A percentile compares a stretch with the other conserved stretches of the same genome.
Conservation (phyloP, 2,113 vertebrate genomes). For the Azemiops feae region DNA sequence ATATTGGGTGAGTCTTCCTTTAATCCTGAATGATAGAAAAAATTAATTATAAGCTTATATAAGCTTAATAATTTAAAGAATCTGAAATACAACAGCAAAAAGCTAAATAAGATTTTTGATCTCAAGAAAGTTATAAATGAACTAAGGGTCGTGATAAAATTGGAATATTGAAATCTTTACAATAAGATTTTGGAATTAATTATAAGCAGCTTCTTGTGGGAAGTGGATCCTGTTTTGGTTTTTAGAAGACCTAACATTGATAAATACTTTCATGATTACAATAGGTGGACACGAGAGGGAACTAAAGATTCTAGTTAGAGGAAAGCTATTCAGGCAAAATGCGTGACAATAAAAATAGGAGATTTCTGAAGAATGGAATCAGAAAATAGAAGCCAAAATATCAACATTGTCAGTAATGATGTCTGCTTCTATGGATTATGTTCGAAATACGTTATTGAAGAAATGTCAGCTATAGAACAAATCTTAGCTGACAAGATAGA, state of each 20-base stretch:
- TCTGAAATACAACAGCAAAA: not conserved
- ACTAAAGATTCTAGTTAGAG: not conserved
- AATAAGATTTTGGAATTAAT: not conserved
- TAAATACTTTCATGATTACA: not conserved
- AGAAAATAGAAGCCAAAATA: not conserved
- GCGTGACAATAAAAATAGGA: not conserved
- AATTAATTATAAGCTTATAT: not conserved
- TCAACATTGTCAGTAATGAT: too few species aligned
- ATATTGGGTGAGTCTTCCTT: not conserved
- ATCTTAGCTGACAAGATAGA: not conserved
- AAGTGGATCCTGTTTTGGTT: not conserved
- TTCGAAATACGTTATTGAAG: too few species aligned
- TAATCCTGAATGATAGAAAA: not conserved
- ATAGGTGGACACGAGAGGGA: too few species aligned
- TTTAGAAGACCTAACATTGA: not conserved
- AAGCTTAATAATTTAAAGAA: not conserved
- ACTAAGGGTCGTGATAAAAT: not conserved
- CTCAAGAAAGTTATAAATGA: not conserved
- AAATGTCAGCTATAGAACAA: too few species aligned
- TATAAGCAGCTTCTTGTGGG: not conserved
- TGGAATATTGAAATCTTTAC: not conserved
- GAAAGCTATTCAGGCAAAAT: not conserved
- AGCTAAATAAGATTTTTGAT: not conserved
- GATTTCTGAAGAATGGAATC: not conserved
- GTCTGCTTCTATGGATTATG: too few species aligned